A percentile compares a stretch with the other conserved stretches of the same genome.
These are phyloP conservation scores for Argyra leucocephala DNA, from an alignment of 2,888 invertebrate species.

Conservation along the genomic window DNA sequence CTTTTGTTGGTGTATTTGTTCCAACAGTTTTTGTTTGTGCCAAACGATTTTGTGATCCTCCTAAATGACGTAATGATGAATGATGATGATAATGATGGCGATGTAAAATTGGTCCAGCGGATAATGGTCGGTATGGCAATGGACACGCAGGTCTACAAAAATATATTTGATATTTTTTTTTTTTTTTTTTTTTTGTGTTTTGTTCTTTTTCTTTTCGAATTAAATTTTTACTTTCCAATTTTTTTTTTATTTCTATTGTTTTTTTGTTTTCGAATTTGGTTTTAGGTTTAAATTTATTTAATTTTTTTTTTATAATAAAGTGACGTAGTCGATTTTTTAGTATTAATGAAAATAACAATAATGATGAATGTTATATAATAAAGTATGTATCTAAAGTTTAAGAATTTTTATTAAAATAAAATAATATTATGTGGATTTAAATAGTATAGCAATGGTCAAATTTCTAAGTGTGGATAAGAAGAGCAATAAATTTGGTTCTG, in stretches of 20 bases:
- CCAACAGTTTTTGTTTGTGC: constrained; percentile 29
- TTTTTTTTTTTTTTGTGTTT: constrained; percentile 25
- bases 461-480: too few relatives aligned
- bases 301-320: too few relatives aligned
- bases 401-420: too few relatives aligned
- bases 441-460: too few relatives aligned
- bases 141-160: constrained; percentile 38
- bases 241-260: constrained; percentile 21
- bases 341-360: too few relatives aligned
- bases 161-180: constrained; percentile 15
- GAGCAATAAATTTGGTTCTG: too few relatives aligned
- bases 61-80: constrained; percentile 41
- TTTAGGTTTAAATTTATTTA: too few relatives aligned
- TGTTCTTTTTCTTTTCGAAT: constrained; percentile 12
- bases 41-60: constrained; percentile 33
- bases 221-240: constrained; percentile 7
- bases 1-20: constrained; percentile 27
- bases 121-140: constrained; percentile 43
- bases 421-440: too few relatives aligned
- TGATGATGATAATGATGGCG: constrained; percentile 35
- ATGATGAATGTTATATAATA: too few relatives aligned
- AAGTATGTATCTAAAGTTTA: too few relatives aligned
- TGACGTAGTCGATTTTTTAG: too few relatives aligned
- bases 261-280: constrained; percentile 11
- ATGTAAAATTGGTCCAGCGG: constrained; percentile 43